Percentiles rank a stretch among this genome's conserved stretches.
phyloP scores from a whole-genome alignment of 2,888 invertebrate genomes.

The Tanypteryx hageni region DNA sequence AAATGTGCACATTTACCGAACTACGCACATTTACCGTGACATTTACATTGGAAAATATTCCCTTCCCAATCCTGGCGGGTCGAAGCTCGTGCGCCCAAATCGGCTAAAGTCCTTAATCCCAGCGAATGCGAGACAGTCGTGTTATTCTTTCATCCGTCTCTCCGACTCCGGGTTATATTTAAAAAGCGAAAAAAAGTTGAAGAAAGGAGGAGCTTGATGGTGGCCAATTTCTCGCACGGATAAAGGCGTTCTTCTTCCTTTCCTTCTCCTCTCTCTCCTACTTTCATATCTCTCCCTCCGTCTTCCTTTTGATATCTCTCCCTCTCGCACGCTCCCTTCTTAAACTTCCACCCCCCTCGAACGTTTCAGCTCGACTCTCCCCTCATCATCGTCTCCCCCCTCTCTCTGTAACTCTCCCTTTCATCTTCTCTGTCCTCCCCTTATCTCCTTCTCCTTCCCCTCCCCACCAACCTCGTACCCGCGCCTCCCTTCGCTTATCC shows the following conservation, averaged over 20 bases:
- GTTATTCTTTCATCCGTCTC: conserved; percentile 43
- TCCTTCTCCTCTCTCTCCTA: not conserved
- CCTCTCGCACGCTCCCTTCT: not conserved
- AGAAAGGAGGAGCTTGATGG: not conserved
- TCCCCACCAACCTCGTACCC: not conserved
- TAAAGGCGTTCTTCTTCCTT: conserved; percentile 53
- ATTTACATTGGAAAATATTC: not conserved
- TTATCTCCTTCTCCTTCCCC: not conserved
- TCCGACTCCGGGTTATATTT: conserved; percentile 32
- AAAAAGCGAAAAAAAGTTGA: not conserved
- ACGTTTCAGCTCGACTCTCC: too few species aligned
- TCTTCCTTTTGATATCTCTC: not conserved
- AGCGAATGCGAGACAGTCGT: conserved; percentile 14
- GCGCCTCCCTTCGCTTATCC: not conserved
- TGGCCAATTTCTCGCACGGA: conserved; percentile 59
- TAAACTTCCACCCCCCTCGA: not conserved
- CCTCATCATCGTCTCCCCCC: too few species aligned
- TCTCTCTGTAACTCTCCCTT: too few species aligned
- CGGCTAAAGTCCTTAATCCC: conserved; percentile 14
- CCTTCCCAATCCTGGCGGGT: not conserved
- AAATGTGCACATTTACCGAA: too few species aligned
- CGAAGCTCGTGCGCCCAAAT: not conserved
- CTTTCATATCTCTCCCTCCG: not conserved
- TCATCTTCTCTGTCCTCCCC: not conserved
- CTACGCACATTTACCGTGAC: too few species aligned